Evolutionary conservation across 2,113 vertebrate species (phyloP).

Genomic region (Saccopteryx bilineata): DNA sequence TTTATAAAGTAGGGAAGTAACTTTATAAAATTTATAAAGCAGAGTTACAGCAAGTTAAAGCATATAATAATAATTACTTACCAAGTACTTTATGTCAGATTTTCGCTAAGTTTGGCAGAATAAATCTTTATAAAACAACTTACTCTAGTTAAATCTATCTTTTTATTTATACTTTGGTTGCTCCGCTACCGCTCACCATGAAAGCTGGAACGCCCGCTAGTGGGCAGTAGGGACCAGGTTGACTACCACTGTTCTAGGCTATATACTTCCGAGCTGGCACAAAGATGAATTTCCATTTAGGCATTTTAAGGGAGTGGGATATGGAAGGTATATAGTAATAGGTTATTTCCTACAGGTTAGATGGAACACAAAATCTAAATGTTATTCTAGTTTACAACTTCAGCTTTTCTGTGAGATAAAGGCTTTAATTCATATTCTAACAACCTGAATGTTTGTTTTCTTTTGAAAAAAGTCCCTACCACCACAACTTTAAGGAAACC

Average conservation of each 20-base stretch:
- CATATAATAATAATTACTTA: too few relatives aligned
- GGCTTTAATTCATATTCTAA: not conserved
- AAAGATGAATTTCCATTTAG: not conserved
- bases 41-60: too few relatives aligned
- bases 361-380: conserved; percentile 33
- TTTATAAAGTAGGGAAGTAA: too few relatives aligned
- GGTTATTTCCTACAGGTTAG: not conserved
- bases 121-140: too few relatives aligned
- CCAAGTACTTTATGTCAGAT: too few relatives aligned
- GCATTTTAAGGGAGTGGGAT: not conserved
- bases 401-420: conserved; percentile 23
- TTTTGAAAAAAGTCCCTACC: not conserved
- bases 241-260: not conserved
- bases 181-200: too few relatives aligned
- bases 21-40: too few relatives aligned
- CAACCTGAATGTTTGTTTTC: not conserved
- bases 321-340: not conserved
- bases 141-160: too few relatives aligned
- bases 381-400: conserved; percentile 8
- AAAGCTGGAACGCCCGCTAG: too few relatives aligned
- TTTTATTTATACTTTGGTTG: too few relatives aligned
- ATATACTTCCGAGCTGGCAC: not conserved
- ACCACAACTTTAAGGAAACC: not conserved
- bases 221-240: too few relatives aligned
- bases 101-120: too few relatives aligned